Base-by-base conservation (phyloP, 2,888 invertebrate species). In the Orgyia antiqua region DNA sequence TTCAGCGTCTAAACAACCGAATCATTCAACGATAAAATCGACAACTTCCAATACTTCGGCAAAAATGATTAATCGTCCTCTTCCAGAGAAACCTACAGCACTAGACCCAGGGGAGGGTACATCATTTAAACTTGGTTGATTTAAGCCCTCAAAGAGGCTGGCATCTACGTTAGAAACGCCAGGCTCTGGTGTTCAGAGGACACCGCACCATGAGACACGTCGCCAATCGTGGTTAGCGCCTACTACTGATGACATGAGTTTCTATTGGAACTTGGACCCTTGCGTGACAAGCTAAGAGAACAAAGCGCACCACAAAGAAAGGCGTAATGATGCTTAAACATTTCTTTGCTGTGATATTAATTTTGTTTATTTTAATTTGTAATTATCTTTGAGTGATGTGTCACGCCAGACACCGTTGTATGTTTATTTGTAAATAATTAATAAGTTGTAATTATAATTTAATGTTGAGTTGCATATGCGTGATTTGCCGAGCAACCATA, bases 61-160 rank as follows among this genome's bases (percentile, higher is more conserved):
- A 13, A 89, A 87, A 52, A 91, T 92, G 90, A 83, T 90, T 13
- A 89, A 91, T 53, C 82, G 92, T 43, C 92, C 92, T n/a, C 71
- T 92, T 19, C 92, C 92, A 1, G 89, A 89, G 40, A 91, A 91
- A 60, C 92, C 92, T 10, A 70, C 39, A 15, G 34, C 42, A 12
- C 28, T 59, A 23, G 78, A 80, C 47, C 65, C 72, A 2, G 80
- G 74, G n/a, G 82, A 78, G 31, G 82, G 80, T 2, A 68, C 80
- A 1, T 82, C 88, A 31, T 76, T 58, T 25, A 61, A 61, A 35
- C 57, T 53, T 12, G 68, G 58, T 37, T 78, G 72, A 76, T 51
- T 29, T 35, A 43, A 33, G 49, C 48, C 53, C 36, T 19, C 13
- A 29, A 33, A 44, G 42, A 50, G 40, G 42, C 36, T 33, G 42